phyloP scores from a whole-genome alignment of 1,140 invertebrate genomes.

The Ridgeia piscesae region DNA sequence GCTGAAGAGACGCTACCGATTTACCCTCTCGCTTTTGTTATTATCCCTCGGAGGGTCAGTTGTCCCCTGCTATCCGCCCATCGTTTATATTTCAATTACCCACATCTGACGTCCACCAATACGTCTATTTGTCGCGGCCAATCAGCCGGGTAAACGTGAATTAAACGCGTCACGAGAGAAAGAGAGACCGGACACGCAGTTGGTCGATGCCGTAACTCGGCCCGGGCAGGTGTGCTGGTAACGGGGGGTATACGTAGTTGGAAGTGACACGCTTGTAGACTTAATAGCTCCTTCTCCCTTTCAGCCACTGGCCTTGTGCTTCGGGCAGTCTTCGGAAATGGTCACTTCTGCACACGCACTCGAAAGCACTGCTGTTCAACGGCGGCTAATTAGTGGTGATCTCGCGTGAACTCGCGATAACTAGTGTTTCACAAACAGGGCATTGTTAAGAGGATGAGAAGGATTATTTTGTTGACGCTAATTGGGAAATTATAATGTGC shows the following conservation, averaged over 20 bases:
- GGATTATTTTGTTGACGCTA: neutral
- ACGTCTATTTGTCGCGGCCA: neutral
- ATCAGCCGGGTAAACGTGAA: neutral
- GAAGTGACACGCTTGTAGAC: neutral
- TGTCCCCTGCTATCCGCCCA: neutral
- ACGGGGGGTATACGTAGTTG: neutral
- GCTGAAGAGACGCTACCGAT: neutral
- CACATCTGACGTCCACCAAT: neutral
- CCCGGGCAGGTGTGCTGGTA: neutral
- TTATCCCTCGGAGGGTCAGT: neutral
- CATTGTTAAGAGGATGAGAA: neutral
- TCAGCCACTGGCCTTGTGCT: neutral
- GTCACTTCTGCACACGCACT: neutral
- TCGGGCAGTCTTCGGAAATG: neutral
- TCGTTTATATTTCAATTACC: conserved; percentile 1
- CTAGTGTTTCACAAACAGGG: neutral
- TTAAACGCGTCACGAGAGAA: neutral
- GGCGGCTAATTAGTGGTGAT: neutral
- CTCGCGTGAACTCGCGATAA: neutral
- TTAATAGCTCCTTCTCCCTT: neutral
- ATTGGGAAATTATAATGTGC: neutral
- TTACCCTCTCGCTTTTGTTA: neutral
- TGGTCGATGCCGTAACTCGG: neutral
- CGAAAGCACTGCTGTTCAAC: neutral
- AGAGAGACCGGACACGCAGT: neutral